Percentiles rank a stretch among this genome's conserved stretches.
phyloP scores from a whole-genome alignment of 37 sponge, comb jelly and placozoan genomes.

The Spongia lamella region DNA sequence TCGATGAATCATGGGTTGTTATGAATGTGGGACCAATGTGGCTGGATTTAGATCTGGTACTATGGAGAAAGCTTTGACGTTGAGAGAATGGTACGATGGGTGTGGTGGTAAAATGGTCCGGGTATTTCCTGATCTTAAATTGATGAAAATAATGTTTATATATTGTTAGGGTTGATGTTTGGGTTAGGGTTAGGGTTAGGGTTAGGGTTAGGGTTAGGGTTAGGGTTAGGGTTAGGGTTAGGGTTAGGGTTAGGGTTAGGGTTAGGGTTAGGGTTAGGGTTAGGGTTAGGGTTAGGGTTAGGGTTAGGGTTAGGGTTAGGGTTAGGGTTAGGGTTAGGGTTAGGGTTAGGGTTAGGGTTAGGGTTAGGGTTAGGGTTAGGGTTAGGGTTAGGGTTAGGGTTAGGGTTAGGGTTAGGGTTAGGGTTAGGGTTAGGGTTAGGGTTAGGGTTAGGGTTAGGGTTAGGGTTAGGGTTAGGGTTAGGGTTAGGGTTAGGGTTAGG shows the following conservation, averaged over 20 bases:
- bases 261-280: slow-evolving; percentile 53
- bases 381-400: slow-evolving; percentile 50
- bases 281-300: slow-evolving; percentile 50
- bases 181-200: slow-evolving; percentile 59
- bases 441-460: slow-evolving; percentile 58
- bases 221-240: slow-evolving; percentile 59
- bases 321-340: slow-evolving; percentile 61
- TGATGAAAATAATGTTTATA: too few species aligned
- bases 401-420: slow-evolving; percentile 51
- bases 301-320: slow-evolving; percentile 41
- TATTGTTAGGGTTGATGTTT: slow-evolving; percentile 52
- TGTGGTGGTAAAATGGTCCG: too few species aligned
- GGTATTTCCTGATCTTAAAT: too few species aligned
- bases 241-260: slow-evolving; percentile 57
- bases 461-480: slow-evolving; percentile 19
- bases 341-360: slow-evolving; percentile 63
- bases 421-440: slow-evolving; percentile 51
- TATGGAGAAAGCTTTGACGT: too few species aligned
- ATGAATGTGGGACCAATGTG: too few species aligned
- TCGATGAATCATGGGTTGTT: too few species aligned
- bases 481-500: slow-evolving; percentile 60
- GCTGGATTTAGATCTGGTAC: too few species aligned
- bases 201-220: slow-evolving; percentile 49
- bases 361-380: slow-evolving; percentile 53
- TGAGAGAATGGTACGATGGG: too few species aligned